A percentile compares a stretch with the other conserved stretches of the same genome.
These are phyloP conservation scores for Spisula subtruncata DNA, from an alignment of 2,888 invertebrate species.

Conservation along the genomic window DNA sequence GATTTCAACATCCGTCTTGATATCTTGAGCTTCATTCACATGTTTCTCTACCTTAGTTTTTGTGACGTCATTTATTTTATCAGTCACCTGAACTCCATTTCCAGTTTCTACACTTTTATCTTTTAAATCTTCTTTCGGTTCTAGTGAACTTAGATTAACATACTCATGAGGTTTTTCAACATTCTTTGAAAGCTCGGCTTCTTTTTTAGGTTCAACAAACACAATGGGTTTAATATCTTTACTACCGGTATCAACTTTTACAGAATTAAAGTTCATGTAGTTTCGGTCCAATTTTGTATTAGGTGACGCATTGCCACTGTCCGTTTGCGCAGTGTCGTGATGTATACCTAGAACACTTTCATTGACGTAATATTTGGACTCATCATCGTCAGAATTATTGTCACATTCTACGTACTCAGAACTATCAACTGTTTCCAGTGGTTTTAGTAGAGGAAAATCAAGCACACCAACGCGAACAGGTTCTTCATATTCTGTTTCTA, in stretches of 20 bases:
- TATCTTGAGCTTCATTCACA: not conserved
- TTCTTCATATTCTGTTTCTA: constrained; percentile 55
- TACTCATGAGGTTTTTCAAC: constrained; percentile 59
- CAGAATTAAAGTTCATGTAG: constrained; percentile 57
- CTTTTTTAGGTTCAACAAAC: not conserved
- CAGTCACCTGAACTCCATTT: not conserved
- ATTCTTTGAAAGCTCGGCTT: not conserved
- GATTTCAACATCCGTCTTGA: not conserved
- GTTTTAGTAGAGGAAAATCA: constrained; percentile 30
- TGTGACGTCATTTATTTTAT: no score
- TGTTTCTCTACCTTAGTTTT: not conserved
- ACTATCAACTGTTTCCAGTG: constrained; percentile 25
- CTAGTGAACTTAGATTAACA: constrained; percentile 53
- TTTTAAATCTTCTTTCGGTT: constrained; percentile 17
- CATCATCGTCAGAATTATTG: constrained; percentile 39
- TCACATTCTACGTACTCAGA: constrained; percentile 53
- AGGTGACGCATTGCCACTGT: not conserved
- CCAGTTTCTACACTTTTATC: not conserved
- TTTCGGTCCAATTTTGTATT: constrained; percentile 21
- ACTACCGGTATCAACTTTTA: constrained; percentile 24
- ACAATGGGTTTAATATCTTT: constrained; percentile 13
- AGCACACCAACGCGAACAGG: constrained; percentile 42
- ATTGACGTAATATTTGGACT: constrained; percentile 62
- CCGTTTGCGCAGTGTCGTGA: not conserved
- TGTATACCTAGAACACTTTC: constrained; percentile 54